These are phyloP conservation scores for Eremobia ochroleuca DNA, from an alignment of 2,888 invertebrate species.

Conservation along the genomic window DNA sequence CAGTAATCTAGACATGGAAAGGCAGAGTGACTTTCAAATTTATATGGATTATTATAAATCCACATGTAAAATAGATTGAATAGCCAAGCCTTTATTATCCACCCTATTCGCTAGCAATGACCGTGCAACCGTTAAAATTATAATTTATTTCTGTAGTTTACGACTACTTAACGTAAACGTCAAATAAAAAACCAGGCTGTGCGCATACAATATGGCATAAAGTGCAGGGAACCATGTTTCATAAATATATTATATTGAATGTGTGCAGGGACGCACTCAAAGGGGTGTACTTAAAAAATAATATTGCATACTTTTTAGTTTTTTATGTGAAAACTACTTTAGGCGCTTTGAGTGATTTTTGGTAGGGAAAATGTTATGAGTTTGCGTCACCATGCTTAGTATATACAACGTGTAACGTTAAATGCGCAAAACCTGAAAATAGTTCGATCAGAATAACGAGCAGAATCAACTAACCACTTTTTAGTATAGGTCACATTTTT, in stretches of 20 bases:
- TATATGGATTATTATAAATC: too few relatives aligned
- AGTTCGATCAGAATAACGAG: too few relatives aligned
- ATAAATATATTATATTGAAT: constrained; percentile 50
- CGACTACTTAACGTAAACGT: constrained; percentile 43
- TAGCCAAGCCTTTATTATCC: background rate
- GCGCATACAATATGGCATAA: constrained; percentile 68
- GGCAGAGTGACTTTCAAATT: too few relatives aligned
- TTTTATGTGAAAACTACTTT: background rate
- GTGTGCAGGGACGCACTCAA: constrained; percentile 47
- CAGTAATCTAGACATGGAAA: too few relatives aligned
- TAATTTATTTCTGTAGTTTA: constrained; percentile 39
- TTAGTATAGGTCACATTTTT: too few relatives aligned
- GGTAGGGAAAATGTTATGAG: background rate
- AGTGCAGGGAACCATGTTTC: constrained; percentile 54
- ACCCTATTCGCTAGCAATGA: background rate
- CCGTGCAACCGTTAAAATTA: constrained; percentile 34
- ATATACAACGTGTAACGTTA: too few relatives aligned
- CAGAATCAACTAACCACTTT: too few relatives aligned
- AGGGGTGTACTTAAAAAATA: background rate
- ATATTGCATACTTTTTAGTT: background rate
- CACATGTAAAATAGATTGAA: background rate
- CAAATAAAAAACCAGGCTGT: constrained; percentile 52
- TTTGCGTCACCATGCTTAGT: background rate
- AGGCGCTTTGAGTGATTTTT: background rate
- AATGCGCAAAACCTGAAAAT: too few relatives aligned